These are phyloP conservation scores for Girardia tigrina DNA, from an alignment of 2,888 invertebrate species.

Conservation along the genomic window DNA sequence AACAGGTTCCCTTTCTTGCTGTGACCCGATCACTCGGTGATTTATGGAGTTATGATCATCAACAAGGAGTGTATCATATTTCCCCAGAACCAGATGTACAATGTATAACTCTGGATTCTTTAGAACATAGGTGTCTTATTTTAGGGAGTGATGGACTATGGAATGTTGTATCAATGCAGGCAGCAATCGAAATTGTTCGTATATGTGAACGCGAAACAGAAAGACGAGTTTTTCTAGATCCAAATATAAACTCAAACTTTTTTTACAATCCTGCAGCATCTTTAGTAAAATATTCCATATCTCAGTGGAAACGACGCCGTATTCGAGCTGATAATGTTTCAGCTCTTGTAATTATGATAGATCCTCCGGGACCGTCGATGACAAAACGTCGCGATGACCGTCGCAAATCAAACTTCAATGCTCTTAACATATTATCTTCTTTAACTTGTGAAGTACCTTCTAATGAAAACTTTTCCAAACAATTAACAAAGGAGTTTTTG, in stretches of 20 bases:
- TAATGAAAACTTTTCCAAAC: slow-evolving; percentile 4
- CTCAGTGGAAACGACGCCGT: slow-evolving; percentile 68
- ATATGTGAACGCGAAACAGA: slow-evolving; percentile 38
- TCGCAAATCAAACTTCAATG: slow-evolving; percentile 21
- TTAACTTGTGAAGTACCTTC: not conserved
- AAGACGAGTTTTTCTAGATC: slow-evolving; percentile 37
- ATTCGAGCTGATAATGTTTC: slow-evolving; percentile 91
- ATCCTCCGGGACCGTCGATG: slow-evolving; percentile 62
- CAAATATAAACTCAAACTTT: slow-evolving; percentile 43
- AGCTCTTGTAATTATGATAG: slow-evolving; percentile 75
- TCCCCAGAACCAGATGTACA: slow-evolving; percentile 89
- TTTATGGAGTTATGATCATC: slow-evolving; percentile 88
- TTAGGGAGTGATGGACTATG: slow-evolving; percentile 91
- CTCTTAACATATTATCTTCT: not conserved
- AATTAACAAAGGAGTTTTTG: slow-evolving; percentile 4
- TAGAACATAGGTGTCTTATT: slow-evolving; percentile 63
- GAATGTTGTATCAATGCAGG: slow-evolving; percentile 74
- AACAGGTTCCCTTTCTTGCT: slow-evolving; percentile 57
- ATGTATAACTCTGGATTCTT: slow-evolving; percentile 65
- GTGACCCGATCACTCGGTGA: slow-evolving; percentile 86
- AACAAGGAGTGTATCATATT: slow-evolving; percentile 79
- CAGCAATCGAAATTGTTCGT: slow-evolving; percentile 66
- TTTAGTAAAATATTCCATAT: slow-evolving; percentile 67
- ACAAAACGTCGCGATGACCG: slow-evolving; percentile 30
- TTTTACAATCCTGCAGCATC: slow-evolving; percentile 74